phyloP scores from a whole-genome alignment of 2,888 invertebrate genomes.

The Odontocolon sp. region DNA sequence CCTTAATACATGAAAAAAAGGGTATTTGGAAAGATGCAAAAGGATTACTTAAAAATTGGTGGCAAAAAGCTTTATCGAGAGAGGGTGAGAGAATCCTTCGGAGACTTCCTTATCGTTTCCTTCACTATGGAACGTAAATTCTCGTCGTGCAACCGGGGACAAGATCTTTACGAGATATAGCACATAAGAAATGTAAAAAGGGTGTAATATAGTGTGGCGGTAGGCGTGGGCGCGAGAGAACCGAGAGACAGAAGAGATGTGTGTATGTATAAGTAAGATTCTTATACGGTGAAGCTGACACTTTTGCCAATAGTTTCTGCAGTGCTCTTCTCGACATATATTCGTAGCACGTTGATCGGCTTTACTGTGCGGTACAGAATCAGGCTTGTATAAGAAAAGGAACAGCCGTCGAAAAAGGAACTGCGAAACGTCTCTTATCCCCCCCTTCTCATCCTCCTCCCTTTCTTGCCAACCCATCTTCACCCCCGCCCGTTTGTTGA shows the following conservation, averaged over 20 bases:
- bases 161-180: slow-evolving; percentile 31
- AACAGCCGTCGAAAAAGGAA: background rate
- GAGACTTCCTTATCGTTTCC: slow-evolving; percentile 6
- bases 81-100: background rate
- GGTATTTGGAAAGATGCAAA: no score
- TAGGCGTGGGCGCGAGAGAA: slow-evolving; percentile 25
- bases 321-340: no score
- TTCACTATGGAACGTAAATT: slow-evolving; percentile 11
- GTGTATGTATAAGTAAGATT: background rate
- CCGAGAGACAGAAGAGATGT: background rate
- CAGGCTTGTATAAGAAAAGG: background rate
- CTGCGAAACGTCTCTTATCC: background rate
- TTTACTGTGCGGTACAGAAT: no score
- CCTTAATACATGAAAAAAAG: no score
- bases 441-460: no score
- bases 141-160: background rate
- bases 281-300: no score
- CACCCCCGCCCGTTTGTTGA: slow-evolving; percentile 1
- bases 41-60: no score
- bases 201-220: slow-evolving; percentile 35
- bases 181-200: slow-evolving; percentile 12
- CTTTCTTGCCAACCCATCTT: no score
- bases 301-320: no score
- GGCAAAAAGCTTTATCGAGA: background rate
- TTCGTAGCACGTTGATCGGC: no score